Evolutionary conservation across 2,113 vertebrate genomes (phyloP).

Genomic region (Leptosomus discolor): DNA sequence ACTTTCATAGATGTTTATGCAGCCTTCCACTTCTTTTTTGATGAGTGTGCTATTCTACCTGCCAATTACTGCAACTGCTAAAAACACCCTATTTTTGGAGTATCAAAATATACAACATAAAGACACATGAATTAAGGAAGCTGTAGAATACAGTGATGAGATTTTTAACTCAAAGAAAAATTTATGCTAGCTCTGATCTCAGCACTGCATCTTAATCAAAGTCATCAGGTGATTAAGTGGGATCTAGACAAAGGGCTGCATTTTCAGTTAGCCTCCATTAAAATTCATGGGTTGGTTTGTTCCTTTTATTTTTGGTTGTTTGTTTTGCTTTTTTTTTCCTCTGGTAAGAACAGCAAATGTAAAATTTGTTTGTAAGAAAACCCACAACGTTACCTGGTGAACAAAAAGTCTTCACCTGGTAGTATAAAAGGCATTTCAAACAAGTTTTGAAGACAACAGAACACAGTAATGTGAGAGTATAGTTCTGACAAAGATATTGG

Average conservation of each 20-base stretch:
- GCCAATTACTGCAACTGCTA: slow-evolving; percentile 22
- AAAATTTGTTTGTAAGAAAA: background rate
- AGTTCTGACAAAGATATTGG: background rate
- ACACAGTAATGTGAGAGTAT: background rate
- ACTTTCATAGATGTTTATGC: background rate
- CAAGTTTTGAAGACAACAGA: background rate
- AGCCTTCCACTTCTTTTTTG: background rate
- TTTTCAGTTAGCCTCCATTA: background rate
- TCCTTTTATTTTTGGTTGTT: background rate
- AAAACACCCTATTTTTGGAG: background rate
- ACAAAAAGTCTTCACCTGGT: background rate
- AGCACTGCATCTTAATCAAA: background rate
- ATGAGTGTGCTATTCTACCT: background rate
- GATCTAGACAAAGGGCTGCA: background rate
- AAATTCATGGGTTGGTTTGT: background rate
- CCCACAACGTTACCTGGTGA: background rate
- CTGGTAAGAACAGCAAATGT: background rate
- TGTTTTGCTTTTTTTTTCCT: background rate
- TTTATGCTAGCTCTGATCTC: background rate
- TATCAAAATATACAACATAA: background rate
- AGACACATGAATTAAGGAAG: background rate
- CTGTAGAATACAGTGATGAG: background rate
- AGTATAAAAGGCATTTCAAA: background rate
- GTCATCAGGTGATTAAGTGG: background rate
- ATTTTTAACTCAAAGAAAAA: background rate